Evolutionary conservation across 2,797 vertebrate species (phyloP).

Genomic region (Lepilemur septentrionalis): DNA sequence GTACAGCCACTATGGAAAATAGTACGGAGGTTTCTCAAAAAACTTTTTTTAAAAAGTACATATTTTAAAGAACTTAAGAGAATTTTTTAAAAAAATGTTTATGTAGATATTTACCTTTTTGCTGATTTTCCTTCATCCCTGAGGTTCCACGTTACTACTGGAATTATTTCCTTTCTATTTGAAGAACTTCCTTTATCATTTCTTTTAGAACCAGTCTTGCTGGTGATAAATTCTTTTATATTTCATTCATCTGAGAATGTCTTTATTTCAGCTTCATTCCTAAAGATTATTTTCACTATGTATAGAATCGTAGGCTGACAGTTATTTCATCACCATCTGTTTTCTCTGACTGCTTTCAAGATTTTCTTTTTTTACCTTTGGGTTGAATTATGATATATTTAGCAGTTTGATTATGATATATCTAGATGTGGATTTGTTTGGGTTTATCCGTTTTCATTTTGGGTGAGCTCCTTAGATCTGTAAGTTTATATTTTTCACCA

Average conservation of each 20-base stretch:
- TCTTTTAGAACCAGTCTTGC: neutral
- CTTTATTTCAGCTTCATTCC: neutral
- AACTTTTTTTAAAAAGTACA: no score
- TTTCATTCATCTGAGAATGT: neutral
- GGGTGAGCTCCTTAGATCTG: neutral
- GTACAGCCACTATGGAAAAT: no score
- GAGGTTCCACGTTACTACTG: neutral
- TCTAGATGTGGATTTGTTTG: neutral
- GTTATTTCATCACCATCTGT: neutral
- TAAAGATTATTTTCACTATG: neutral
- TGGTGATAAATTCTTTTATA: neutral
- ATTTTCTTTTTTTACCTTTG: neutral
- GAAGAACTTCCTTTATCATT: neutral
- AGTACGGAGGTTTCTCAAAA: no score
- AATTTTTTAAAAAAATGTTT: neutral
- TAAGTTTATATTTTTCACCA: neutral
- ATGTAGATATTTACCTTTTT: neutral
- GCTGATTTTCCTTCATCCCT: neutral
- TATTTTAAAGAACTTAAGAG: neutral
- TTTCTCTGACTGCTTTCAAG: neutral
- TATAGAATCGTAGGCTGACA: neutral
- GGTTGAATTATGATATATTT: neutral
- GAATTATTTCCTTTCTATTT: neutral
- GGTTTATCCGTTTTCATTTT: neutral
- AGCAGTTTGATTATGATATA: neutral